Evolutionary conservation across 2,888 invertebrate species (phyloP), one percentile per base, ranked within the genome.

Genomic region (Epistrophe grossulariae): DNA sequence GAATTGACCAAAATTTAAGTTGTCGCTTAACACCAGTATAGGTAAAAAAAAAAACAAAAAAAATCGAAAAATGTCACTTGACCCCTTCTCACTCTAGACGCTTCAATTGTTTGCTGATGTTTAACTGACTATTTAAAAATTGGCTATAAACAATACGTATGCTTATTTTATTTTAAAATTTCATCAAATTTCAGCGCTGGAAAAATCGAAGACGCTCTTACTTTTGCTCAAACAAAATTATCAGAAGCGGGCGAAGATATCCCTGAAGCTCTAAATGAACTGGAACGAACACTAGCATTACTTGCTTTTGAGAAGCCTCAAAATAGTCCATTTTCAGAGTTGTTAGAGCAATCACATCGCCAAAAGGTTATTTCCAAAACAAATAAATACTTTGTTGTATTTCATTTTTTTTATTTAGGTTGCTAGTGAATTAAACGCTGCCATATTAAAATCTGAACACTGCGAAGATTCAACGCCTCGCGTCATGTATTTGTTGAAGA

Each of bases 291-390:
- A 0, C 94, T 99, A 73, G 99, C 99, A 0, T 93, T 99, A 73
- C 93, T 99, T 19, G 99, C 99, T 8, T 99, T 99, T 93, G 99
- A 99, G 84, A 98, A 99, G 91, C 99, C 99, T 0, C 96, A 97
- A 89, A 96, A 95, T 77, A 98, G 98, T 88, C 99, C 99, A 0
- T 99, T 99, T 93, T 97, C 98, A 19, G 98, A 99, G 92, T 94
- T 99, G 50, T 94, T 99, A 82, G 96, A 98, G 90, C 97, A 98
- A 15, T 97, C 98, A 13, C 99, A 99, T 91, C 94, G 99, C 90
- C 99, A 99, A 93, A 98, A 98, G 94, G 97, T 97, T 89, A 24
- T 31, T n/a, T 24, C 24, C 7, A 38, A 24, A 10, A 52, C 6
- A 8, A 31, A 24, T 9, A n/a, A 4, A 64, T 40, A 57, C 48